Conservation (phyloP, 2,113 vertebrate species). For the Bos taurus region DNA sequence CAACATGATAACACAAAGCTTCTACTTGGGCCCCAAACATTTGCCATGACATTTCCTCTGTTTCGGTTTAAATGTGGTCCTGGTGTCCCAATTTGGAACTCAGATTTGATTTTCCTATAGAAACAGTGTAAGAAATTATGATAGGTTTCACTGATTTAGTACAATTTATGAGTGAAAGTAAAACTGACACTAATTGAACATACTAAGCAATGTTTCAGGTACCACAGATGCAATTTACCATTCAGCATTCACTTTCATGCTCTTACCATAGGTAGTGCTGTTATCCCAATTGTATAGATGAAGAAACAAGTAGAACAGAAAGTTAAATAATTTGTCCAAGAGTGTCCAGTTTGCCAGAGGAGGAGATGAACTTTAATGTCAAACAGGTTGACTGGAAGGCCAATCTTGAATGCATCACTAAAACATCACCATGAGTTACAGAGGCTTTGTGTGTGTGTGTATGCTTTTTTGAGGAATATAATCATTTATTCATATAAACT, state of each 20-base stretch:
- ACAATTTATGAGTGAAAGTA: neutral
- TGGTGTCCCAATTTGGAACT: neutral
- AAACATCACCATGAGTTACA: neutral
- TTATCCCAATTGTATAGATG: neutral
- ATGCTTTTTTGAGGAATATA: neutral
- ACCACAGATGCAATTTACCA: neutral
- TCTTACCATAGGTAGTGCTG: neutral
- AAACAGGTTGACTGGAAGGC: neutral
- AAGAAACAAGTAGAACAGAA: neutral
- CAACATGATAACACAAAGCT: neutral
- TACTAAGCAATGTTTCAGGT: neutral
- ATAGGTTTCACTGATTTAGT: neutral
- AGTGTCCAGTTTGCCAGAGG: neutral
- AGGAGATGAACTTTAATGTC: neutral
- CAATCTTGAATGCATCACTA: neutral
- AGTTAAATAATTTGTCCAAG: neutral
- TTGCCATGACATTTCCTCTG: neutral
- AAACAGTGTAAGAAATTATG: neutral
- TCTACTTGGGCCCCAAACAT: neutral
- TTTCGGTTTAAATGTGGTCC: neutral
- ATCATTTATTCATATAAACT: neutral
- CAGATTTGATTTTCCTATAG: neutral
- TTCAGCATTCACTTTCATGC: neutral
- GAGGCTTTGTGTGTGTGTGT: neutral
- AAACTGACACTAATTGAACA: neutral